Base-by-base conservation (phyloP, 2,113 vertebrate genomes). In the Anolis carolinensis region DNA sequence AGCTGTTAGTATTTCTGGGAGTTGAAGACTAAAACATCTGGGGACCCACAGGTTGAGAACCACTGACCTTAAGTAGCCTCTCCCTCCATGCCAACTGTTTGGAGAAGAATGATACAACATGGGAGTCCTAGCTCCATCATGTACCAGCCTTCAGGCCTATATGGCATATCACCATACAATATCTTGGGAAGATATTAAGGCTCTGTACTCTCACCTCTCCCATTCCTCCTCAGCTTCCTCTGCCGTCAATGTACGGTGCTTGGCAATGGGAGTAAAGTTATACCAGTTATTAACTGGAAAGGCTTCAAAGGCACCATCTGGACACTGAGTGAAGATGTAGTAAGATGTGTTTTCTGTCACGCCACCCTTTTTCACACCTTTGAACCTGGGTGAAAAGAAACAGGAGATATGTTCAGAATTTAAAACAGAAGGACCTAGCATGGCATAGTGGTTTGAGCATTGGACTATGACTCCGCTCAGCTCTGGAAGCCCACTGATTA, bases 151-250 rank as follows among this genome's bases (percentile, higher is more conserved):
- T 1, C 39, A 34, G 27, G 23, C 62, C 44, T 27, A 27, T 36
- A 18, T 25, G 16, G 52, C 32, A 21, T 14, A 59, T n/a, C 30
- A 30, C 30, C 21, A 44, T 27, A 39, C 18, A 3, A n/a, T 10
- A 30, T 25, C 62, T 55, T 21, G 39, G 44, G 30, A 30, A 62
- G 50, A 8, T 34, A 34, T 21, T 6, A 23, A 30, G 13, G 2
- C 1, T 59, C 4, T 5, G 14, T 27, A 21, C 7, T 7, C 83
- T 86, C 94, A 98, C 98, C 98, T 97, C 91, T 98, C 97, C 98
- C 98, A 98, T 88, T 98, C 98, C 88, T 98, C 97, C 92, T 99
- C 98, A 0, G 98, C 98, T 94, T 99, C 98, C 94, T 99, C 98
- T 0, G 98, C 98, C 0, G 98, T 98, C 39, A 99, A 97, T 0